Percentiles rank a stretch among this genome's conserved stretches.
Evolutionary conservation across 2,797 vertebrate species (phyloP).

Genomic region (Enteromius mattozi): DNA sequence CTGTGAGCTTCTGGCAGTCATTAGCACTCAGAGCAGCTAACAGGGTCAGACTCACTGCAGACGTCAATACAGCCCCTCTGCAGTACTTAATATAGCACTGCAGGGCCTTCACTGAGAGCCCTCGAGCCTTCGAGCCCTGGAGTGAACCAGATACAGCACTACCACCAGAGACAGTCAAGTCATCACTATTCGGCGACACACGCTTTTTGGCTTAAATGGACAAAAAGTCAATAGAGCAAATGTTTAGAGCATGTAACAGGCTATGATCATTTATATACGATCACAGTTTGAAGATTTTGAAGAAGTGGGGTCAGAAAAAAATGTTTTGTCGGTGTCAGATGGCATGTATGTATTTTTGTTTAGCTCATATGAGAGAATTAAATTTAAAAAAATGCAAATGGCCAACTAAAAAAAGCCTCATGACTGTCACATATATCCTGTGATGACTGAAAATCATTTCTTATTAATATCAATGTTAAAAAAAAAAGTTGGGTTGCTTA

Average conservation of each 20-base stretch:
- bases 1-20: constrained; percentile 16
- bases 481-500: neutral
- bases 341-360: neutral
- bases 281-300: neutral
- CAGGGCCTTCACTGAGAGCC: constrained; percentile 30
- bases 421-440: neutral
- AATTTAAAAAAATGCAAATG: neutral
- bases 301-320: neutral
- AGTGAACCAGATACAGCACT: constrained; percentile 38
- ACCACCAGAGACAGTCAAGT: constrained; percentile 25
- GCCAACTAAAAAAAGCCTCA: neutral
- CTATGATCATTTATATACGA: neutral
- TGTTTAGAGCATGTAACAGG: neutral
- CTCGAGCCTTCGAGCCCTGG: constrained; percentile 19
- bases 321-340: neutral
- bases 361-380: neutral
- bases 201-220: neutral
- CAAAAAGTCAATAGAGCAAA: constrained; percentile 5
- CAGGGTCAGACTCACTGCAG: constrained; percentile 39
- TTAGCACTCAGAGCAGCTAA: constrained; percentile 45
- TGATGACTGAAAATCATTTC: neutral
- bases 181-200: neutral
- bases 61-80: constrained; percentile 28
- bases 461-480: neutral
- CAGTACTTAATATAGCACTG: constrained; percentile 54